Base-by-base conservation (phyloP, 2,888 invertebrate species). In the Parelbella ahira region DNA sequence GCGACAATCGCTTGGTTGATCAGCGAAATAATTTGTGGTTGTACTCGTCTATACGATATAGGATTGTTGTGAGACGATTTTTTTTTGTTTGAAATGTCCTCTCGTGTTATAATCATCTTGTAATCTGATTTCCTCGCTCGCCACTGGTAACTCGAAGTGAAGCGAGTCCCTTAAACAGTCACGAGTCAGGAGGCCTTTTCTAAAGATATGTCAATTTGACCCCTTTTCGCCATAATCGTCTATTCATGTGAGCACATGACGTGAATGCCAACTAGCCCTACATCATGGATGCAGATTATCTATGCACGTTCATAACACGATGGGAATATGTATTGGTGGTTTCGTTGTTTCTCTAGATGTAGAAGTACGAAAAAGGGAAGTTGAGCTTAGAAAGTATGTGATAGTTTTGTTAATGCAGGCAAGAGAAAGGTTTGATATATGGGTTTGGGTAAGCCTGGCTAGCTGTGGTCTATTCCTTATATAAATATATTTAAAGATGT, bases 161-260 rank as follows among this genome's bases (percentile, higher is more conserved):
- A 11, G 4, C 23, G 10, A 19, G 30, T 32, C 32, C 30, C 30
- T 39, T 19, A 39, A 50, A 48, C 47, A 51, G 53, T 55, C 53
- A 50, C 51, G 51, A 48, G 45, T 50, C 47, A 37, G 49, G 30
- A 24, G 39, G 42, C 51, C 51, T 54, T 51, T 53, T 54, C 54
- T 51, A 53, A 51, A 57, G 57, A 54, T 55, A 51, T 55, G 56
- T 55, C 54, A 50, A 48, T 55, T 53, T 60, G 63, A 61, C 63
- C 63, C 58, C 61, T 59, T 60, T 53, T 58, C 55, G 50, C 56
- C 50, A 58, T 61, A 60, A 61, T 62, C 55, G 58, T 58, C 60
- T 60, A 59, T 60, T 61, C 60, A 58, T 54, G 54, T 48, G 55
- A 47, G 25, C 32, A 53, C 55, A 52, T 53, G 56, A 51, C 47